Evolutionary conservation across 2,888 invertebrate genomes (phyloP).

Genomic region (Amorpha juglandis): DNA sequence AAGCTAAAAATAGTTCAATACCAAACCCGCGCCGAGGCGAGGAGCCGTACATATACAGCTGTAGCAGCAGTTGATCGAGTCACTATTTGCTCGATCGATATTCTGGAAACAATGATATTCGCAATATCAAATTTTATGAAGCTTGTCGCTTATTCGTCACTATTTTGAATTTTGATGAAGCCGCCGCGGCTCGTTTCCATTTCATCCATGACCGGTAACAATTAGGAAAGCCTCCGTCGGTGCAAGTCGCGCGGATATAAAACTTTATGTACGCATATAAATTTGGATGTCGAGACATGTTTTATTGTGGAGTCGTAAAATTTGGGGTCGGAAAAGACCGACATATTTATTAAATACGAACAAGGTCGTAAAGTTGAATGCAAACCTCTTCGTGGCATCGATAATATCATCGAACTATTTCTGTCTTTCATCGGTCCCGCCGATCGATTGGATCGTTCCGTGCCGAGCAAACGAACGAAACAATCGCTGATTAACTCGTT

Average conservation of each 20-base stretch:
- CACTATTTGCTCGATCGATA: slow-evolving; percentile 43
- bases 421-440: slow-evolving; percentile 50
- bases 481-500: background rate
- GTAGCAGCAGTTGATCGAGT: slow-evolving; percentile 5
- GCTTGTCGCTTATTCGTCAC: slow-evolving; percentile 52
- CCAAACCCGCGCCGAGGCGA: background rate
- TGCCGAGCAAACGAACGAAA: slow-evolving; percentile 23
- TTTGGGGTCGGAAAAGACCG: slow-evolving; percentile 81
- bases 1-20: background rate
- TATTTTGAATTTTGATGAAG: slow-evolving; percentile 59
- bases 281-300: slow-evolving; percentile 84
- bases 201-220: slow-evolving; percentile 79
- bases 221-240: slow-evolving; percentile 75
- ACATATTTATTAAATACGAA: slow-evolving; percentile 84
- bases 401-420: slow-evolving; percentile 75
- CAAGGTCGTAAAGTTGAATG: slow-evolving; percentile 80
- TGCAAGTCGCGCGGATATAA: slow-evolving; percentile 82
- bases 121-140: slow-evolving; percentile 50
- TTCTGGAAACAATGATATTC: slow-evolving; percentile 36
- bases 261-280: slow-evolving; percentile 84
- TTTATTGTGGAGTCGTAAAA: slow-evolving; percentile 82
- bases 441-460: slow-evolving; percentile 37
- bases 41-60: background rate
- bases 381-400: slow-evolving; percentile 77
- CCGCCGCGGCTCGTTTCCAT: slow-evolving; percentile 51